Conservation (phyloP, 1,140 invertebrate genomes). For the Zaprionus lachaisei region DNA sequence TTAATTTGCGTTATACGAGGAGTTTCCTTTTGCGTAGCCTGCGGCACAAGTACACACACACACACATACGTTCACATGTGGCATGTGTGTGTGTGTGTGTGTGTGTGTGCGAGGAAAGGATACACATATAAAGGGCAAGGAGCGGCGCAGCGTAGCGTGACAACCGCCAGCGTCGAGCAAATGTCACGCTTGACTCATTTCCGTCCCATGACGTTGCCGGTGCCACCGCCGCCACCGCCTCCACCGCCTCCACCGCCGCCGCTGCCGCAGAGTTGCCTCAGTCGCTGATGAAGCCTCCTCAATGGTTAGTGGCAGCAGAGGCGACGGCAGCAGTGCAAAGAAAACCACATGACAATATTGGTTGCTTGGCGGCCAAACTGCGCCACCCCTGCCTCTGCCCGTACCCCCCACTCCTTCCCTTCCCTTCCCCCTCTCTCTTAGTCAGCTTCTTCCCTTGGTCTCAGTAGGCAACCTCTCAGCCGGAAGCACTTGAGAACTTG, state of each 20-base stretch:
- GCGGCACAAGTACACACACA: conserved; percentile 43
- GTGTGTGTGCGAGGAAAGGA: conserved; percentile 21
- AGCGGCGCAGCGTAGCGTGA: conserved; percentile 69
- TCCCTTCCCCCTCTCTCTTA: conserved; percentile 4
- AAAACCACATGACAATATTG: conserved; percentile 81
- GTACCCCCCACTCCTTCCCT: too few species aligned
- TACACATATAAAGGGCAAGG: conserved; percentile 49
- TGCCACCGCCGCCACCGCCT: background rate
- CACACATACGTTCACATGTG: conserved; percentile 36
- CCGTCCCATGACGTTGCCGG: conserved; percentile 72
- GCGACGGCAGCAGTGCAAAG: conserved; percentile 62
- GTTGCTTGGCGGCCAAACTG: conserved; percentile 58
- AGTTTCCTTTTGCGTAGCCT: conserved; percentile 78
- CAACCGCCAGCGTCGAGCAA: conserved; percentile 76
- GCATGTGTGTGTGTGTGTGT: background rate
- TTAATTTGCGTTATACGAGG: conserved; percentile 81
- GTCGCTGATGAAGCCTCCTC: conserved; percentile 58
- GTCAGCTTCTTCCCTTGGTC: conserved; percentile 6
- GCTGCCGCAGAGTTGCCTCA: background rate
- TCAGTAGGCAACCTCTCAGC: conserved; percentile 76
- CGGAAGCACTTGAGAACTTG: conserved; percentile 84
- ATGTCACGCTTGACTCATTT: conserved; percentile 83
- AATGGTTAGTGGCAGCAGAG: conserved; percentile 65
- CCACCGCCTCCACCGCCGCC: background rate
- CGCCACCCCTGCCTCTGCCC: conserved; percentile 6